A percentile compares a stretch with the other conserved stretches of the same genome.
phyloP scores from a whole-genome alignment of 2,888 invertebrate species.

The Drosophila barbarae region DNA sequence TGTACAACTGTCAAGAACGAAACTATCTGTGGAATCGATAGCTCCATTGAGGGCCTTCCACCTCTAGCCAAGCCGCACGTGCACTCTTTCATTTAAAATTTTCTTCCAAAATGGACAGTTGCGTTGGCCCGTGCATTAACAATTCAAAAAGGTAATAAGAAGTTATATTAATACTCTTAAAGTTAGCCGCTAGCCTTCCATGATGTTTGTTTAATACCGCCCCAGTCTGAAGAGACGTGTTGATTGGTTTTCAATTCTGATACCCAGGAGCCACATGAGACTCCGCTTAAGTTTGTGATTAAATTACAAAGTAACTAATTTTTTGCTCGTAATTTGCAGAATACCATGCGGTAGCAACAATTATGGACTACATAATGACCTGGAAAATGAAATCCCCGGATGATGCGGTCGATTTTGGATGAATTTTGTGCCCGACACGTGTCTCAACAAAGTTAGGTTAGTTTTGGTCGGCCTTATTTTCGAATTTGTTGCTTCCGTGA shows the following conservation, averaged over 20 bases:
- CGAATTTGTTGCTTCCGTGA: slow-evolving; percentile 23
- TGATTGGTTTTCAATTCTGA: slow-evolving; percentile 44
- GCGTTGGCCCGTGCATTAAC: background rate
- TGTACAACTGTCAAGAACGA: background rate
- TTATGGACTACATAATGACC: too few relatives aligned
- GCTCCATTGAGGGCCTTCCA: background rate
- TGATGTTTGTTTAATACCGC: slow-evolving; percentile 53
- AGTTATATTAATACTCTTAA: background rate
- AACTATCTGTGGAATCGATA: background rate
- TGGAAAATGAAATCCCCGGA: background rate
- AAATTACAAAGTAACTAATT: background rate
- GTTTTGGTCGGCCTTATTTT: slow-evolving; percentile 11
- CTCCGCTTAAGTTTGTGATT: background rate
- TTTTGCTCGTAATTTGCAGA: slow-evolving; percentile 15
- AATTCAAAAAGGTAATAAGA: slow-evolving; percentile 5
- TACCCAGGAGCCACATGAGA: slow-evolving; percentile 8
- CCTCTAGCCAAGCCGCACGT: slow-evolving; percentile 5
- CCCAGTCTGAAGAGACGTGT: slow-evolving; percentile 49
- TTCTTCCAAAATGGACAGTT: slow-evolving; percentile 10
- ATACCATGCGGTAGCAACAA: slow-evolving; percentile 1
- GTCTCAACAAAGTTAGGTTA: slow-evolving; percentile 40
- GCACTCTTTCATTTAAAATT: slow-evolving; percentile 18
- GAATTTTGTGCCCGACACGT: slow-evolving; percentile 8
- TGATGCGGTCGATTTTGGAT: background rate
- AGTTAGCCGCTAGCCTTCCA: background rate